Percentiles rank a stretch among this genome's conserved stretches.
Conservation (phyloP, 2,113 vertebrate species). For the Gadus macrocephalus region DNA sequence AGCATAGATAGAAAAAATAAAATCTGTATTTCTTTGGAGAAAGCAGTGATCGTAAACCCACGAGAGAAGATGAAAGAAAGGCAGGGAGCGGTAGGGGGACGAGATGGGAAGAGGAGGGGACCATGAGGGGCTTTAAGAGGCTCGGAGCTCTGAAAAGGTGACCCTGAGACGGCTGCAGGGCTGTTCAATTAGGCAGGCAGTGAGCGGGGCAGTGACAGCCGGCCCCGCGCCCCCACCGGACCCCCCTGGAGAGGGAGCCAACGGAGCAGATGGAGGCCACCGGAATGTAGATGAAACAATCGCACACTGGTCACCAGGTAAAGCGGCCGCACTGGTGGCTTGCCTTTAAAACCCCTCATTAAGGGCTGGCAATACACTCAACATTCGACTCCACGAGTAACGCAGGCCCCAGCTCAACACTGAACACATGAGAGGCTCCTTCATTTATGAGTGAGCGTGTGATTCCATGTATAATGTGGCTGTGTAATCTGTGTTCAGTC, state of each 20-base stretch:
- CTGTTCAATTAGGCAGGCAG: constrained; percentile 56
- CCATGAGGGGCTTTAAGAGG: constrained; percentile 2
- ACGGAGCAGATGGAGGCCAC: constrained; percentile 53
- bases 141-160: constrained; percentile 50
- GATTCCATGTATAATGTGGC: no score
- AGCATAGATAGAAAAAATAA: background rate
- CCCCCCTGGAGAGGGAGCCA: constrained; percentile 58
- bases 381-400: background rate
- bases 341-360: constrained; percentile 20
- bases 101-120: background rate
- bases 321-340: constrained; percentile 32
- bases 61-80: background rate
- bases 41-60: constrained; percentile 1
- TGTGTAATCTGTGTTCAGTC: no score
- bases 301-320: constrained; percentile 15
- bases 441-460: no score
- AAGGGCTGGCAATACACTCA: constrained; percentile 6
- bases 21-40: background rate
- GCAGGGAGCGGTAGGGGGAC: background rate
- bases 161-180: constrained; percentile 51
- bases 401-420: no score
- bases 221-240: constrained; percentile 37
- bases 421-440: no score
- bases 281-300: constrained; percentile 62
- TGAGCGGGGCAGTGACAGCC: constrained; percentile 58